Base-by-base conservation (phyloP, 2,888 invertebrate genomes). In the Ptychoptera albimana region DNA sequence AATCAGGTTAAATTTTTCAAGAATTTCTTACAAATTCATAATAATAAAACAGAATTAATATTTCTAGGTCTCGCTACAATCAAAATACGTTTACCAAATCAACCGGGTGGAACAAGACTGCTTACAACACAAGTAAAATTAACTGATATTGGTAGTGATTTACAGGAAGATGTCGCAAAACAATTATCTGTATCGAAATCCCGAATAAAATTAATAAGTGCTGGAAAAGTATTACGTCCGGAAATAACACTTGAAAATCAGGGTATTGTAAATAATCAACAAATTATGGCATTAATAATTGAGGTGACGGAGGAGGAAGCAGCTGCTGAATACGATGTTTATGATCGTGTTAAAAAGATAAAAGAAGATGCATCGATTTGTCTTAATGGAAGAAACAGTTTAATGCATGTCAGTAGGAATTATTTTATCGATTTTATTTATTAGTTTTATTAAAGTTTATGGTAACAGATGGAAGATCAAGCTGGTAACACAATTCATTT, bases 391-490 rank as follows among this genome's bases (percentile, higher is more conserved):
- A 61, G 64, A 2, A 35, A 70, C 77, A 61, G 34, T 35, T 15
- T 35, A 12, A 15, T 42, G 12, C 71, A 72, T 64, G 75, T 74
- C 56, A 51, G 47, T 43, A 34, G 15, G 11, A 41, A 32, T 23
- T 1, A 14, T 43, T 48, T 44, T 38, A 14, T 32, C 11, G 32
- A 8, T 31, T 13, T 30, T 12, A 45, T 29, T 45, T 12, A 42
- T 13, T 34, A 15, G 10, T 38, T 35, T n/a, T 11, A 38, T 38
- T 50, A 23, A 31, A 36, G n/a, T 2, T 44, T 42, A 30, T 43
- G 51, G 50, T 12, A n/a, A n/a, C 56, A 79, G 79, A 60, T 82
- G 47, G 80, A 86, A 58, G 84, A 87, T 61, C 87, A 87, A 55
- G 73, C 77, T 9, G 87, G 87, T 0, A 79, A 80, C 58, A 61